Evolutionary conservation across 2,113 vertebrate species (phyloP), one percentile per base, ranked within the genome.

Genomic region (Paraplagusia blochii): DNA sequence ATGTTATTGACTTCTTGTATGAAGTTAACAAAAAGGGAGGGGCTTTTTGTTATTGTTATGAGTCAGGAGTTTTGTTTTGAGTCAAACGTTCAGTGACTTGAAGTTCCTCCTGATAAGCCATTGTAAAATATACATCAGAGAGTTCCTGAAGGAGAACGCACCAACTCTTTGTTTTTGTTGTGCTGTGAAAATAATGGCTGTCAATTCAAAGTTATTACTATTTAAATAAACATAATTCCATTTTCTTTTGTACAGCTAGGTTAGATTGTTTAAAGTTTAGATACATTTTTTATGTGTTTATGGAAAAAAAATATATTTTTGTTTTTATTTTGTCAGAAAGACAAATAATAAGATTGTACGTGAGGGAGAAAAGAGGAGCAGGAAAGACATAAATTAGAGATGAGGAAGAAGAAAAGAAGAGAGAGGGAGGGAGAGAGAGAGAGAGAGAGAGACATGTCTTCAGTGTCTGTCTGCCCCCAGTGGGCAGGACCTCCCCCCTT

Each of bases 401-500:
- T 45, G 14, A 35, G 36, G 43, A 3, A 43, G 53, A 47, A 29
- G 62, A 39, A 58, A 51, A 46, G 51, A 63, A 36, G 54, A 62
- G 60, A 66, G 55, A 43, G 66, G 58, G 47, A 49, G 47, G 63
- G 40, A 63, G 54, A 62, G 60, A 66, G 58, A 42, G 64, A 34
- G 55, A 55, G 36, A 58, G 67, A 56, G 51, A 83, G 69, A 83
- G 71, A 75, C 74, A 85, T 48, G 72, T 88, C 82, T 86, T 82
- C 71, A 80, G 80, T 80, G 72, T 63, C 69, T 66, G 63, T 70
- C 76, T 86, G 81, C 84, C 89, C 87, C 88, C 87, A 81, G 75
- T 83, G 76, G 88, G 84, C 77, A 83, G 82, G 81, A 88, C 85
- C 88, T 92, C 92, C 88, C 22, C 92, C 85, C 88, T 88, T 77